These are phyloP conservation scores for Scophthalmus maximus DNA, from an alignment of 2,113 vertebrate species.

Conservation along the genomic window DNA sequence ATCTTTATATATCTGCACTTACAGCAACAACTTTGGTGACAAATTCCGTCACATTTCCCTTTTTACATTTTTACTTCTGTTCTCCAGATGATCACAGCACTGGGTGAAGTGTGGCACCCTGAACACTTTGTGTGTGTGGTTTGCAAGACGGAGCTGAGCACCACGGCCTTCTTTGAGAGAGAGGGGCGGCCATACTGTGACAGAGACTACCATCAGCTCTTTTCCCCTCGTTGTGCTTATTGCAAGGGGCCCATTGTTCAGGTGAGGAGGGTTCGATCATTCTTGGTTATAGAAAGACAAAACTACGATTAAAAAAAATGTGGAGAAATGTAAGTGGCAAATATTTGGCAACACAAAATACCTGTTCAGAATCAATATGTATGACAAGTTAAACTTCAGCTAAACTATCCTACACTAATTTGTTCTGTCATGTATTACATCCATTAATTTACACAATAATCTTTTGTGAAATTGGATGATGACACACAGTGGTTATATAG, in stretches of 20 bases:
- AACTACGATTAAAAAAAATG: background rate
- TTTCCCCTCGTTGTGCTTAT: constrained; percentile 89
- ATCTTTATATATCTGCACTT: too few species aligned
- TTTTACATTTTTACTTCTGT: background rate
- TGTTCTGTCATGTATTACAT: constrained; percentile 13
- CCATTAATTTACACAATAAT: constrained; percentile 34
- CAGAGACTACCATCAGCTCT: constrained; percentile 88
- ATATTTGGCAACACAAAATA: too few species aligned
- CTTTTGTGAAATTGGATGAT: constrained; percentile 30
- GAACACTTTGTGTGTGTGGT: constrained; percentile 89
- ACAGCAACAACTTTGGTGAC: background rate
- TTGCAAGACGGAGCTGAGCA: constrained; percentile 85
- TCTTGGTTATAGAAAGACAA: background rate
- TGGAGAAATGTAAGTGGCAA: too few species aligned
- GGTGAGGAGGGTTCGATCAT: constrained; percentile 64
- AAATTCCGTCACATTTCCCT: background rate
- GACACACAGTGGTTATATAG: constrained; percentile 18
- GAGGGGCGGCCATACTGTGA: constrained; percentile 85
- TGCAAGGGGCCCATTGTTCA: constrained; percentile 86
- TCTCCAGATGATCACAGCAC: constrained; percentile 86
- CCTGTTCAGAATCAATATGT: background rate
- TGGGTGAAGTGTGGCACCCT: constrained; percentile 90
- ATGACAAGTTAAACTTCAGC: background rate
- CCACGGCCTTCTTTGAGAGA: constrained; percentile 87
- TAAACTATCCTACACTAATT: background rate